Base-by-base conservation (phyloP, 2,113 vertebrate genomes). In the Eulemur macaco region DNA sequence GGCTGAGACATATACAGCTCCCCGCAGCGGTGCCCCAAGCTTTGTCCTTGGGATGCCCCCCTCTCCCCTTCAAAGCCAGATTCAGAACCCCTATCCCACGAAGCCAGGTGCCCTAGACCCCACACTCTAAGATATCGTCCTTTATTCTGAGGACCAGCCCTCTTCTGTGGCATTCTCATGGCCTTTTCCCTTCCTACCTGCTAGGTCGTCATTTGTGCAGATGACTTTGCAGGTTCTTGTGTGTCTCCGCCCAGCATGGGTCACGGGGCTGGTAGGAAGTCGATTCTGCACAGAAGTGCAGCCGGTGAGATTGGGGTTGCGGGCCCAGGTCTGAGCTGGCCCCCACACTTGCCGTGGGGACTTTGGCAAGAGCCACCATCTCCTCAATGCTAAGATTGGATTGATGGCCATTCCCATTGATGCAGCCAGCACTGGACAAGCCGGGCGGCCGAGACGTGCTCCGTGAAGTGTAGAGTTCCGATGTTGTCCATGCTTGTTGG, bases 371-470 rank as follows among this genome's bases (percentile, higher is more conserved):
- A 27, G 68, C 56, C 3, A 0, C n/a, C 4, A 14, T n/a, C 76
- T 73, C 54, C 74, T n/a, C 45, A 2, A 13, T 0, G 0, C 29
- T 45, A 2, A 9, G 0, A 2, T 0, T 17, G 66, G 76, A 20
- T 0, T 34, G 42, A 25, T 3, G 21, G 27, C 2, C 4, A 9
- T 17, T 27, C 60, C 8, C 1, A 27, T 27, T 21, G 17, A 3
- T 3, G 2, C 15, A 10, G 5, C 0, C 0, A 23, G 29, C 23
- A 0, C 29, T 0, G 56, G 9, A 1, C 13, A 3, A 8, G 17
- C 42, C 1, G 60, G 42, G 78, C 4, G 71, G 9, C 58, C 2
- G 47, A 1, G 78, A 50, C 0, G 9, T 6, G 39, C 78, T 56
- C 9, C 17, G 29, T 15, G 14, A 29, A 4, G 7, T 3, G 56